Base-by-base conservation (phyloP, 2,888 invertebrate genomes). In the Pandemis corylana region DNA sequence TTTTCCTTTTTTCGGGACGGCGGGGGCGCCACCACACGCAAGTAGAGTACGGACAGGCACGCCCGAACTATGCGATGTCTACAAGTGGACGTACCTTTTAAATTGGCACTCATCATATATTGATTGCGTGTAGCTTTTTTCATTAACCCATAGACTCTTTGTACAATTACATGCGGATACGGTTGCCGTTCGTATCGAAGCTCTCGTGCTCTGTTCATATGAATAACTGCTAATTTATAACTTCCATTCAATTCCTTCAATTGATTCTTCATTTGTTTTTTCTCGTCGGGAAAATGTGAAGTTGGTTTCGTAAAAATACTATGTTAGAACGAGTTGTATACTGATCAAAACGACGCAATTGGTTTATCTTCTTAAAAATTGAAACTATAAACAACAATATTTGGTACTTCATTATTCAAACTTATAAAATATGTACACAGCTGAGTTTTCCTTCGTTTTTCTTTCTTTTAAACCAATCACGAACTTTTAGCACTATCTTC, bases 101-200 rank as follows among this genome's bases (percentile, higher is more conserved):
- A 94, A 94, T 94, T 94, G 94, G 92, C 92, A 90, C 93, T 93
- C 93, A 94, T 94, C 94, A 94, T 93, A 93, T 93, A 94, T 94
- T 94, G 93, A 92, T 91, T 91, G 90, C 90, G 86, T 93, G 92
- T 93, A 92, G 92, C 28, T 93, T 93, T 93, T 93, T 94, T 92
- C 91, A 93, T 92, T 93, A 93, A 87, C 91, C 89, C 87, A 86
- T 87, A 84, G 83, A 84, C 85, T 89, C 93, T 93, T 92, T 91
- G 89, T 89, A 86, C 81, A 80, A 79, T 77, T 75, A 72, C 79
- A 78, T 77, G 83, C 82, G 83, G 82, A 82, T 85, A 84, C 87
- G 80, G 87, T 84, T 84, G 82, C 83, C 80, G 81, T 85, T 88
- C 89, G 89, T 89, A 12, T 7, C 12, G 53, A 28, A 12, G 61